These are phyloP conservation scores for Sebastes glaucus DNA, from an alignment of 2,797 vertebrate genomes.

Conservation along the genomic window DNA sequence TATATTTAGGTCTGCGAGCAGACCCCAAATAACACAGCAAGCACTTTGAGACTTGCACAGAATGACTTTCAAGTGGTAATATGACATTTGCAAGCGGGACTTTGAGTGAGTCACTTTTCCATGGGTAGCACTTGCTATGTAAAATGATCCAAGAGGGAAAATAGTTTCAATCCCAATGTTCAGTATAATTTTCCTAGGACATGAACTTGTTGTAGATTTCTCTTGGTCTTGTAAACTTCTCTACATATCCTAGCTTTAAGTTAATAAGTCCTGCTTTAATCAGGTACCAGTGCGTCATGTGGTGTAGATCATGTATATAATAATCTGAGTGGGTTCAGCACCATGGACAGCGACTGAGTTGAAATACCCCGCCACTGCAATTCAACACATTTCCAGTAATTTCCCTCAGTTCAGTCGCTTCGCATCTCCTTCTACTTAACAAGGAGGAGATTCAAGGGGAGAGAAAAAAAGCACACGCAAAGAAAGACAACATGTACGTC, in stretches of 20 bases:
- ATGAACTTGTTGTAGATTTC: not conserved
- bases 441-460: not conserved
- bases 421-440: not conserved
- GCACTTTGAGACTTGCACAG: not conserved
- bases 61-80: conserved; percentile 1
- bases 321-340: conserved; percentile 30
- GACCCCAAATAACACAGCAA: not conserved
- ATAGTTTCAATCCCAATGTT: not conserved
- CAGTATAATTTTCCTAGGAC: not conserved
- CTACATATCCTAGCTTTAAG: not conserved
- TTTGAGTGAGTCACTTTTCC: not conserved
- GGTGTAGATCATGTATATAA: not conserved
- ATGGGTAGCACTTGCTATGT: not conserved
- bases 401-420: not conserved
- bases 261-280: not conserved
- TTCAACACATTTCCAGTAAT: not conserved
- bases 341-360: conserved; percentile 39
- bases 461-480: not conserved
- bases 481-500: not conserved
- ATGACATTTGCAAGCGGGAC: not conserved
- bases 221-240: too few relatives aligned
- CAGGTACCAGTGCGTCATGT: not conserved
- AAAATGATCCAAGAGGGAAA: not conserved
- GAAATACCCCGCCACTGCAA: not conserved
- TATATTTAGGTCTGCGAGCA: not conserved